These are phyloP conservation scores for Mimumesa dahlbomi DNA, from an alignment of 2,888 invertebrate species.

Conservation along the genomic window DNA sequence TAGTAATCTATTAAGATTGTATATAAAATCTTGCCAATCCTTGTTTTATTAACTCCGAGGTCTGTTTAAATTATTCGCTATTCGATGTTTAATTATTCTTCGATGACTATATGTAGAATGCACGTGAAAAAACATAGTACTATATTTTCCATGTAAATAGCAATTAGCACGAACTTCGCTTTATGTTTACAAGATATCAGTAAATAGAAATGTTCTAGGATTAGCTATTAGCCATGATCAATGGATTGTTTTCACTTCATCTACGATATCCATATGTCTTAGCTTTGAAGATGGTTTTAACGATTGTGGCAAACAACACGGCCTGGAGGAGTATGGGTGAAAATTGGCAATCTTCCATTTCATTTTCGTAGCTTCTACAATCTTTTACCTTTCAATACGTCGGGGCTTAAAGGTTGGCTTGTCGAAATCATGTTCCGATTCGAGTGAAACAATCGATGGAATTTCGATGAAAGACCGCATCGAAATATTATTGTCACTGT, in stretches of 20 bases:
- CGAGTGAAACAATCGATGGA: slow-evolving; percentile 17
- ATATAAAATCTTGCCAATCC: too few relatives aligned
- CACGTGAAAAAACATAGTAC: too few relatives aligned
- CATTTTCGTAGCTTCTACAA: slow-evolving; percentile 36
- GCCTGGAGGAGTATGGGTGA: neutral
- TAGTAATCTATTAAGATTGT: too few relatives aligned
- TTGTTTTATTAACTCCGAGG: too few relatives aligned
- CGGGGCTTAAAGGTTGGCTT: slow-evolving; percentile 2
- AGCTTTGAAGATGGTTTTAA: slow-evolving; percentile 39
- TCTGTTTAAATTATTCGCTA: too few relatives aligned
- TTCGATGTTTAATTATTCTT: too few relatives aligned
- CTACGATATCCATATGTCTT: slow-evolving; percentile 19
- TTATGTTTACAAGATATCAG: too few relatives aligned
- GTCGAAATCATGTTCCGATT: neutral
- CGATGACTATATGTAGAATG: too few relatives aligned
- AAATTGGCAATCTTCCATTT: slow-evolving; percentile 53
- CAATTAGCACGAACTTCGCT: too few relatives aligned
- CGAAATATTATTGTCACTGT: neutral
- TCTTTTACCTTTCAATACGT: slow-evolving; percentile 13
- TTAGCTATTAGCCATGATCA: slow-evolving; percentile 52
- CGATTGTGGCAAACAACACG: slow-evolving; percentile 35
- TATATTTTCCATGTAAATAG: too few relatives aligned
- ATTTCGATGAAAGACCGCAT: slow-evolving; percentile 26
- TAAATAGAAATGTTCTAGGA: slow-evolving; percentile 17
- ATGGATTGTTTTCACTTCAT: slow-evolving; percentile 45